Evolutionary conservation across 1,140 invertebrate genomes (phyloP), one percentile per base, ranked within the genome.

Genomic region (Carposina sasakii): DNA sequence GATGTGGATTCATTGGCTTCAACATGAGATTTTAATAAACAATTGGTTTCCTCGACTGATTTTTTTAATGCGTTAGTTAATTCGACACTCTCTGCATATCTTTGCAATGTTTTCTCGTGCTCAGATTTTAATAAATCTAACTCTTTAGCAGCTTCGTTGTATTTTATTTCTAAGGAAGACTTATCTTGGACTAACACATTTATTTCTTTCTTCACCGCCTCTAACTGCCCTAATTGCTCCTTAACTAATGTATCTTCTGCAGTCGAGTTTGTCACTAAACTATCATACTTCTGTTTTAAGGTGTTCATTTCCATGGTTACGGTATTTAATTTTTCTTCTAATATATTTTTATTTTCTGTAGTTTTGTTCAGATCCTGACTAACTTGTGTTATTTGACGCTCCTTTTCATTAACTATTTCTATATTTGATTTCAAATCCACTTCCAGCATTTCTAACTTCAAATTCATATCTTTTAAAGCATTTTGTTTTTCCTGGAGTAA

Each of bases 331-430:
- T 77, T 76, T 55, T 85, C 81, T 62, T 86, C 85, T 31, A 85
- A 44, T 54, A 72, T 67, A 40, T 84, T 76, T 64, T 83, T 85
- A 57, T 69, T 73, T 53, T 85, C 81, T 44, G 71, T 71, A 17
- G 82, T 81, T 63, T 84, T 78, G 52, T 72, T 85, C n/a, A 88
- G 71, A 52, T 88, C 81, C 53, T 81, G 71, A 37, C 81, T 86
- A 21, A 87, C 76, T 33, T 85, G 76, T 42, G 73, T 54, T 16
- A 90, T 76, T 70, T 87, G 84, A 1, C 85, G 78, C 40, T 85
- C 70, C 66, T 86, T 88, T 64, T 88, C 85, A 31, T 48, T 52
- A 51, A 85, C 47, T 22, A 85, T 76, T 63, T 86, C 84, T 48
- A 60, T 44, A 66, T 83, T 79, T 5, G 83, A 85, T 66, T 84